Evolutionary conservation across 2,113 vertebrate genomes (phyloP).

Genomic region (Sinocyclocheilus anophthalmus): DNA sequence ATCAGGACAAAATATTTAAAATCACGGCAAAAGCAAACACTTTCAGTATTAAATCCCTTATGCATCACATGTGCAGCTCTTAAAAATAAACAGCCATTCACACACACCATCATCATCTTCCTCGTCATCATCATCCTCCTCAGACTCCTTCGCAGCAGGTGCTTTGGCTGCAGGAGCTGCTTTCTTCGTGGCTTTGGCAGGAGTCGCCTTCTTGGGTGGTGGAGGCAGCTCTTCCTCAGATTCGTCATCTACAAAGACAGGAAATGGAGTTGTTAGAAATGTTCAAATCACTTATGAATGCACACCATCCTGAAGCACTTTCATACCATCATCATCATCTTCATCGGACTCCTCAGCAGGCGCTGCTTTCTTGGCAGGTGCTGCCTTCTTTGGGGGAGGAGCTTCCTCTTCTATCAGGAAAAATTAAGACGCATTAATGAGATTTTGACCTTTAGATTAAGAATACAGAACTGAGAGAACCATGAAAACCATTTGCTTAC

Average conservation of each 20-base stretch:
- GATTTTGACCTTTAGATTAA: not conserved
- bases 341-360: slow-evolving; percentile 76
- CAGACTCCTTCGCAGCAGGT: slow-evolving; percentile 54
- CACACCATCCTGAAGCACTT: not conserved
- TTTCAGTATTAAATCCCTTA: slow-evolving; percentile 90
- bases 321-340: slow-evolving; percentile 69
- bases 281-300: not conserved
- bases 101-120: slow-evolving; percentile 17
- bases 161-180: slow-evolving; percentile 50
- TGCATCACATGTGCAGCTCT: slow-evolving; percentile 72
- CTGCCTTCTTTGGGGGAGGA: slow-evolving; percentile 61
- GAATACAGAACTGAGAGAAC: not conserved
- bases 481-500: slow-evolving; percentile 51
- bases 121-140: slow-evolving; percentile 59
- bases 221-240: slow-evolving; percentile 79
- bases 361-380: slow-evolving; percentile 66
- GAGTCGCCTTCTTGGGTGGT: slow-evolving; percentile 67
- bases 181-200: slow-evolving; percentile 63
- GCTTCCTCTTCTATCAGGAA: slow-evolving; percentile 62
- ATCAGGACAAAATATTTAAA: slow-evolving; percentile 56
- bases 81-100: not conserved
- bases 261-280: not conserved
- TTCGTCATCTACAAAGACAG: slow-evolving; percentile 32
- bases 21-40: slow-evolving; percentile 58
- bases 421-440: not conserved